Percentiles rank a stretch among this genome's conserved stretches.
Evolutionary conservation across 1,140 invertebrate species (phyloP).

Genomic region (Drosophila gunungcola): DNA sequence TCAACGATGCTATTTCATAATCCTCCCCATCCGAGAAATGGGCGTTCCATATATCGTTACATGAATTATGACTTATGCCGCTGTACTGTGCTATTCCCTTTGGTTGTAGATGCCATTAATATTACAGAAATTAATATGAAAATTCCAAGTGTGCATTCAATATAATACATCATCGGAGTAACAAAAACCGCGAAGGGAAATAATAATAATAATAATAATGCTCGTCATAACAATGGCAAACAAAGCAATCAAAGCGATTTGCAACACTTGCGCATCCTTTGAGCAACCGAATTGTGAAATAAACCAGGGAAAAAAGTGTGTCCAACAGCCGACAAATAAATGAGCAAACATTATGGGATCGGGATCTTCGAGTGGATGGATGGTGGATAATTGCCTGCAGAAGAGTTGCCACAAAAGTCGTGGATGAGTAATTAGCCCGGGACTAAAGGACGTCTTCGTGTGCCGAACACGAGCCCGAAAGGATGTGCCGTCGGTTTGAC

Average conservation of each 20-base stretch:
- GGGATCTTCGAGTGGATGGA: neutral
- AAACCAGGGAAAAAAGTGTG: constrained; percentile 14
- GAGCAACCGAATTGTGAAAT: constrained; percentile 20
- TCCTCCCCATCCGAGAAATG: constrained; percentile 7
- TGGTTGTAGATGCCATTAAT: constrained; percentile 63
- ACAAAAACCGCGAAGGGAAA: constrained; percentile 35
- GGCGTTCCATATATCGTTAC: constrained; percentile 37
- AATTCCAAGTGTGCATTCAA: constrained; percentile 78
- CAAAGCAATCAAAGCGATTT: constrained; percentile 82
- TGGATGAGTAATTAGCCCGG: constrained; percentile 72
- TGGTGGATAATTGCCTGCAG: constrained; percentile 67
- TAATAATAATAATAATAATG: constrained; percentile 51
- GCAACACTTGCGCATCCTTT: constrained; percentile 81
- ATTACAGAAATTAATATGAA: constrained; percentile 79
- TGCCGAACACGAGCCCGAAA: constrained; percentile 40
- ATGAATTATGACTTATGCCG: constrained; percentile 66
- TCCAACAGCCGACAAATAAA: constrained; percentile 51
- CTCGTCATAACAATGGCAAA: constrained; percentile 70
- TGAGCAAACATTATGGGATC: constrained; percentile 69
- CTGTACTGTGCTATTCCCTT: constrained; percentile 3
- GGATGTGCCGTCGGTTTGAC: constrained; percentile 65
- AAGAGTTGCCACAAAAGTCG: constrained; percentile 65
- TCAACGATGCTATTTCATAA: constrained; percentile 11
- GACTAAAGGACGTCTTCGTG: constrained; percentile 36
- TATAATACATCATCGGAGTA: constrained; percentile 74